Evolutionary conservation across 2,113 vertebrate genomes (phyloP).

Genomic region (Melanotaenia duboulayi): DNA sequence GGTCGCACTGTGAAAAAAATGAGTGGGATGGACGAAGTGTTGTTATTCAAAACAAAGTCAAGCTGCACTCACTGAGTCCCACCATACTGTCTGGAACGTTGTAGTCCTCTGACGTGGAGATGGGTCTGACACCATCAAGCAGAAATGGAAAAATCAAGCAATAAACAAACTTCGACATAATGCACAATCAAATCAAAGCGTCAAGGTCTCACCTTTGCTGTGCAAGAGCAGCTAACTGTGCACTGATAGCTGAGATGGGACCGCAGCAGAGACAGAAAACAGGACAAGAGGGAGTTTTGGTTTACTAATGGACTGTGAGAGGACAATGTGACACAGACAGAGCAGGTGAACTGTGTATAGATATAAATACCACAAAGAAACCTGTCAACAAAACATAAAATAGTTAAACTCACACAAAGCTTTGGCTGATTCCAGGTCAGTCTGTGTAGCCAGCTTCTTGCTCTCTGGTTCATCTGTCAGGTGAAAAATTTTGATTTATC

Average conservation of each 20-base stretch:
- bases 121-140: constrained; percentile 72
- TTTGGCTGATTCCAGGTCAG: constrained; percentile 83
- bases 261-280: constrained; percentile 51
- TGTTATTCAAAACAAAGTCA: not conserved
- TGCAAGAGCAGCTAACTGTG: constrained; percentile 90
- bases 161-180: not conserved
- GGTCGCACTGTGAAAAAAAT: not conserved
- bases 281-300: constrained; percentile 27
- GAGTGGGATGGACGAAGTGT: not conserved
- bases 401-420: constrained; percentile 59
- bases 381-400: not conserved
- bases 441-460: constrained; percentile 89
- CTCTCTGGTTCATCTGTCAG: constrained; percentile 88
- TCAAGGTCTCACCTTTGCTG: constrained; percentile 79
- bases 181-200: not conserved
- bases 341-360: not conserved
- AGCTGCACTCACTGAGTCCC: constrained; percentile 91
- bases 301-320: constrained; percentile 20
- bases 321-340: constrained; percentile 7
- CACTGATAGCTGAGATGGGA: constrained; percentile 82
- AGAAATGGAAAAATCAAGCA: not conserved
- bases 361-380: not conserved
- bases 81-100: constrained; percentile 94
- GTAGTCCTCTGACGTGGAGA: constrained; percentile 90
- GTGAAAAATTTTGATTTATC: constrained; percentile 22